Percentiles rank a stretch among this genome's conserved stretches.
phyloP scores from a whole-genome alignment of 2,797 vertebrate species.

The Zenarchopterus dispar region DNA sequence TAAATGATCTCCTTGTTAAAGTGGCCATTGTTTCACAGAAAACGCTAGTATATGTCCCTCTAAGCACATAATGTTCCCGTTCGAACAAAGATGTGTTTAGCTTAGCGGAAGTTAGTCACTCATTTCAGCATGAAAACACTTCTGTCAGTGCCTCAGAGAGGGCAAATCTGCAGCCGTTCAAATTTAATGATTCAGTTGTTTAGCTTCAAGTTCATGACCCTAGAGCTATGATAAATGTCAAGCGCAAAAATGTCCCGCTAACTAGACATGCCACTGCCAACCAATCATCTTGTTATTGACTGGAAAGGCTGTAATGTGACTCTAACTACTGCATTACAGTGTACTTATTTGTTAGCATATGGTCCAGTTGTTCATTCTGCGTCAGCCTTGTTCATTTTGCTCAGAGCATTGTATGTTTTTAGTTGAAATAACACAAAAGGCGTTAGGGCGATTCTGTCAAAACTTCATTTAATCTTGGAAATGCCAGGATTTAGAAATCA shows the following conservation, averaged over 20 bases:
- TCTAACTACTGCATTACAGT: conserved; percentile 63
- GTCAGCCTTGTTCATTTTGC: conserved; percentile 39
- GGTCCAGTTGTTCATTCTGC: conserved; percentile 40
- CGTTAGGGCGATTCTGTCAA: conserved; percentile 14
- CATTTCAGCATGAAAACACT: conserved; percentile 79
- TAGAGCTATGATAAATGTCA: conserved; percentile 82
- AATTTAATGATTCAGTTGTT: conserved; percentile 77
- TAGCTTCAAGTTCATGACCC: conserved; percentile 74
- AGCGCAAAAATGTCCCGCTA: conserved; percentile 70
- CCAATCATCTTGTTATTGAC: conserved; percentile 77
- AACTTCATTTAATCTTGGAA: conserved; percentile 15
- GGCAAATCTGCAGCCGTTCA: conserved; percentile 57
- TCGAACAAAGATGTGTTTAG: conserved; percentile 74
- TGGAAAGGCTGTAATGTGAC: conserved; percentile 68
- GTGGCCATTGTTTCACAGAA: conserved; percentile 53
- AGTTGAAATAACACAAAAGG: conserved; percentile 23
- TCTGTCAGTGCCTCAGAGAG: conserved; percentile 69
- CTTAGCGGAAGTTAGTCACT: conserved; percentile 75
- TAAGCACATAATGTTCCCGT: conserved; percentile 68
- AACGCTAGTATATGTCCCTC: conserved; percentile 55
- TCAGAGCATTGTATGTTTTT: conserved; percentile 38
- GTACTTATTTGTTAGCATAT: conserved; percentile 48
- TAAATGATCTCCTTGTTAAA: conserved; percentile 65
- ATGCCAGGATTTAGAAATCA: too few species aligned
- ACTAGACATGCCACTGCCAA: conserved; percentile 74